Base-by-base conservation (phyloP, 2,797 vertebrate genomes). In the Sebastes minor region DNA sequence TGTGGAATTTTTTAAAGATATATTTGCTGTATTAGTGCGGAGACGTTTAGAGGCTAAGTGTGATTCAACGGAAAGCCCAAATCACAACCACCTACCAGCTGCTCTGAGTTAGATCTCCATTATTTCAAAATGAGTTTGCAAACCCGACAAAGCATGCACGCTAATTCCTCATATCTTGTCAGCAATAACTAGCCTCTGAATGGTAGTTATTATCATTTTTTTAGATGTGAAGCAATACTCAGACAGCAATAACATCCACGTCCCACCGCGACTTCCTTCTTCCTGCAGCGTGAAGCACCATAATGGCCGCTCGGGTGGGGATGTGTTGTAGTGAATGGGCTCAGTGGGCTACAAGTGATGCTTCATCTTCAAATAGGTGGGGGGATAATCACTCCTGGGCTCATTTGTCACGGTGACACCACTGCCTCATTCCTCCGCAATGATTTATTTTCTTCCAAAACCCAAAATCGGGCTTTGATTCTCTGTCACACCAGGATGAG, bases 221-320 rank as follows among this genome's bases (percentile, higher is more conserved):
- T 87, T 83, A 88, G 90, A 92, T 83, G 83, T 67, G 84, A 91
- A 96, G 96, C 96, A 96, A 96, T 96, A 96, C 89, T 94, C 92
- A 91, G 92, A 94, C 90, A 96, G 96, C 95, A 96, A 96, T 96
- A 96, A 95, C 92, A 94, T 91, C 90, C 80, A 57, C 70, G 32
- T 88, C 79, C 74, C 86, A 81, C 80, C 81, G 46, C 57, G 64
- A 89, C 86, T 88, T 88, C 89, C 84, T 87, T 93, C 85, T 86
- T 92, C 86, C 78, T 67, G 80, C 80, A 68, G 82, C 83, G 65
- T 35, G 38, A 84, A 78, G 75, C 7, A 32, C 72, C 69, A 10
- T 28, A 35, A 33, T 8, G 69, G 78, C 70, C 11, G 23, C 79
- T 71, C 25, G 25, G 79, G 60, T 72, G 27, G 56, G 65, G 59